Base-by-base conservation (phyloP, 2,888 invertebrate species). In the Chymomyza procnemis region DNA sequence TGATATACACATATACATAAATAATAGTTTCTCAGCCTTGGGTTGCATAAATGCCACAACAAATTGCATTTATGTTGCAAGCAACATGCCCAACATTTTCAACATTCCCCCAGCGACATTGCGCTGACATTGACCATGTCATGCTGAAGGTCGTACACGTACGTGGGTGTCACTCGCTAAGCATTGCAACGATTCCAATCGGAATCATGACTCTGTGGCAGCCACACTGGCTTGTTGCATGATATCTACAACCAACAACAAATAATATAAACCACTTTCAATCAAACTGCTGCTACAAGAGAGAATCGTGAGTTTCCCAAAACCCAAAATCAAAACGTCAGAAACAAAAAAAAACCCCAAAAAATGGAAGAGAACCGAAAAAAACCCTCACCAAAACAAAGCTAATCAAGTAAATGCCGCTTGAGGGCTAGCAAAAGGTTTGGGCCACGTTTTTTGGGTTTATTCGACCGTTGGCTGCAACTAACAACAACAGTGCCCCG, bases 101-200 rank as follows among this genome's bases (percentile, higher is more conserved):
- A 41, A 12, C 12, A 41, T 41, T 41, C 34, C 34, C 34, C 34
- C 9, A 1, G 34, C 34, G 34, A 41, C 12, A 34, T n/a, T n/a
- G 47, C 30, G 46, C 64, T 80, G 84, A 73, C 84, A 76, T 83
- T 80, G 80, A 69, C 76, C 74, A 52, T 76, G 78, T 71, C 66
- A 57, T 59, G 62, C 34, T 22, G 66, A 73, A 78, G 80, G 80
- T 83, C 80, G 73, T 69, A 56, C 84, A 80, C 80, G 79, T 80
- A 12, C 34, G 12, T 41, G 12, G 34, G 12, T 12, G 34, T 14
- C 9, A 41, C 2, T 26, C 8, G 26, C 6, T 26, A 26, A 3
- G 18, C 61, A 46, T 54, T 56, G 54, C 61, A 65, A 62, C 61
- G 65, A n/a, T n/a, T n/a, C 55, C 66, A 73, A 74, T 69, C 69